Percentiles rank a stretch among this genome's conserved stretches.
phyloP scores from a whole-genome alignment of 2,888 invertebrate species.

The Agrenia bidenticulata region DNA sequence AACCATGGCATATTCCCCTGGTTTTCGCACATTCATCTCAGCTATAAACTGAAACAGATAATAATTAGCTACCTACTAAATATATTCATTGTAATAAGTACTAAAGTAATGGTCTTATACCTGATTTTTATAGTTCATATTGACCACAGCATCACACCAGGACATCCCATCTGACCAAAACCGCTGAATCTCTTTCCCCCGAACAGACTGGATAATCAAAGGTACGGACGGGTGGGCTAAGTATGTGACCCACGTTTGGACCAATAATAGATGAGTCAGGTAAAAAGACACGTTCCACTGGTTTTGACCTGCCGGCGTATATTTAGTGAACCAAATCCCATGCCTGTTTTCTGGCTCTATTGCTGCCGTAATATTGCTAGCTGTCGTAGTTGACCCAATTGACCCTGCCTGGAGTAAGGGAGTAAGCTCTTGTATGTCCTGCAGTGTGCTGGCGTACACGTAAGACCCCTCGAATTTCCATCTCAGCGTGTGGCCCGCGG shows the following conservation, averaged over 20 bases:
- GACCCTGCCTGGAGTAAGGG: neutral
- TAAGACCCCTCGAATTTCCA: neutral
- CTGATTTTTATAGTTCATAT: slow-evolving; percentile 15
- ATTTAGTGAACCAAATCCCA: slow-evolving; percentile 39
- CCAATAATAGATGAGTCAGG: slow-evolving; percentile 32
- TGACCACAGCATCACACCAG: slow-evolving; percentile 42
- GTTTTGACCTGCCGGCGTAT: slow-evolving; percentile 29
- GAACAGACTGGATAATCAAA: slow-evolving; percentile 23
- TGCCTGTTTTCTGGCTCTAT: neutral
- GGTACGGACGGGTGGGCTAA: slow-evolving; percentile 31
- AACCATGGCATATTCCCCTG: slow-evolving; percentile 32
- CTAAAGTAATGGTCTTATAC: no score
- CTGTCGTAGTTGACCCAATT: neutral
- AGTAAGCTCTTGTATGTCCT: neutral
- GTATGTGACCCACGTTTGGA: slow-evolving; percentile 33
- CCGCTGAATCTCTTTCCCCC: slow-evolving; percentile 22
- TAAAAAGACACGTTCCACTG: slow-evolving; percentile 19
- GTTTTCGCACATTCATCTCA: slow-evolving; percentile 16
- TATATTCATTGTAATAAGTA: no score
- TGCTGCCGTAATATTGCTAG: neutral
- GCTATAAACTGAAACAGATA: slow-evolving; percentile 22
- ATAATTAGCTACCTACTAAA: no score
- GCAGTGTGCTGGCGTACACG: neutral
- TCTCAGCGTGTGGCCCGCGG: neutral
- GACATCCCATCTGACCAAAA: slow-evolving; percentile 41